Percentiles rank a stretch among this genome's conserved stretches.
These are phyloP conservation scores for Delichon dasypus DNA, from an alignment of 2,797 vertebrate genomes.

Conservation along the genomic window DNA sequence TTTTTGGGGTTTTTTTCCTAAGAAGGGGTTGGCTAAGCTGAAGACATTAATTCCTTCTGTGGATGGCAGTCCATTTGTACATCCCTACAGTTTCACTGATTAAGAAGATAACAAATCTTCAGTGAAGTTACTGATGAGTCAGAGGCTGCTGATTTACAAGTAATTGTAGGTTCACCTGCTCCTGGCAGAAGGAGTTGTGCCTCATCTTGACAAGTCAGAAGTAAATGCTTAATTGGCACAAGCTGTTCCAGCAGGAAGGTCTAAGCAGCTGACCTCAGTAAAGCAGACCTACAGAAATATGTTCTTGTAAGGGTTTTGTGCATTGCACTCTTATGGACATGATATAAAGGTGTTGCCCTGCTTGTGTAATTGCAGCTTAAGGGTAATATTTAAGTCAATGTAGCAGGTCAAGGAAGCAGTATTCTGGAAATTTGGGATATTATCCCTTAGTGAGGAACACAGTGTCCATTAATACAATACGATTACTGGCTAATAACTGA, in stretches of 20 bases:
- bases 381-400: neutral
- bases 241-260: neutral
- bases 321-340: neutral
- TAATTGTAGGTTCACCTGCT: conserved; percentile 29
- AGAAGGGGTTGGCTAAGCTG: neutral
- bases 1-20: neutral
- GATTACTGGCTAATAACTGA: neutral
- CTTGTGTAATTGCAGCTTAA: neutral
- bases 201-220: conserved; percentile 8
- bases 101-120: conserved; percentile 38
- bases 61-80: conserved; percentile 30
- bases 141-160: conserved; percentile 29
- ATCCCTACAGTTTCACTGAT: conserved; percentile 17
- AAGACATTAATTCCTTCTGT: neutral
- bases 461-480: neutral
- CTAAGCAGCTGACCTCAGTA: neutral
- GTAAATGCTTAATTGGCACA: conserved; percentile 28
- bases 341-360: neutral
- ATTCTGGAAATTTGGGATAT: neutral
- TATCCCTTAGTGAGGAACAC: neutral
- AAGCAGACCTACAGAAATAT: neutral
- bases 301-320: neutral
- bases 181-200: neutral
- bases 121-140: conserved; percentile 40
- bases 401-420: neutral